A percentile compares a stretch with the other conserved stretches of the same genome.
These are phyloP conservation scores for Stomorhina lunata DNA, from an alignment of 2,888 invertebrate genomes.

Conservation along the genomic window DNA sequence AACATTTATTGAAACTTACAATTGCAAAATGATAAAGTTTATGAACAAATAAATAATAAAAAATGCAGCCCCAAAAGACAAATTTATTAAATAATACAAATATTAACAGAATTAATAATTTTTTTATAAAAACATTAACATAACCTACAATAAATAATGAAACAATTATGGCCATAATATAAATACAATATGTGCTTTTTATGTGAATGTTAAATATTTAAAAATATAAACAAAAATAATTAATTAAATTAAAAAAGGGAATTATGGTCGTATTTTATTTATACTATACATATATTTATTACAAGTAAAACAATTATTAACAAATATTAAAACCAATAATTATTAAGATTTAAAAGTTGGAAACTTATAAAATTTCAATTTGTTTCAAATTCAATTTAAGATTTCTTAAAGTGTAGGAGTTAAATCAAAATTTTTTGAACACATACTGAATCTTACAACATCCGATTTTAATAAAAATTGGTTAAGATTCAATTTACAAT, in stretches of 20 bases:
- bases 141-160: slow-evolving; percentile 65
- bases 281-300: slow-evolving; percentile 36
- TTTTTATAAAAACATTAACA: slow-evolving; percentile 51
- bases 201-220: slow-evolving; percentile 65
- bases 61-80: slow-evolving; percentile 30
- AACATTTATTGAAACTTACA: background rate
- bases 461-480: no score
- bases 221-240: slow-evolving; percentile 35
- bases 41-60: slow-evolving; percentile 15
- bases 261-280: slow-evolving; percentile 51
- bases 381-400: no score
- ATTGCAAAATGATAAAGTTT: slow-evolving; percentile 25
- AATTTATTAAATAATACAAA: slow-evolving; percentile 35
- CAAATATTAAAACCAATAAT: background rate
- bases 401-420: no score
- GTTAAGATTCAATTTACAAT: no score
- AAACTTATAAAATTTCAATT: no score
- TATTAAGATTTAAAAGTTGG: background rate
- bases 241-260: slow-evolving; percentile 36
- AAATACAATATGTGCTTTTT: slow-evolving; percentile 66
- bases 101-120: slow-evolving; percentile 3
- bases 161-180: slow-evolving; percentile 69
- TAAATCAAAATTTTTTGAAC: no score
- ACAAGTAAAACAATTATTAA: background rate
- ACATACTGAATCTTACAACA: no score